Evolutionary conservation across 2,888 invertebrate genomes (phyloP), one percentile per base, ranked within the genome.

Genomic region (Drosophila mercatorum): DNA sequence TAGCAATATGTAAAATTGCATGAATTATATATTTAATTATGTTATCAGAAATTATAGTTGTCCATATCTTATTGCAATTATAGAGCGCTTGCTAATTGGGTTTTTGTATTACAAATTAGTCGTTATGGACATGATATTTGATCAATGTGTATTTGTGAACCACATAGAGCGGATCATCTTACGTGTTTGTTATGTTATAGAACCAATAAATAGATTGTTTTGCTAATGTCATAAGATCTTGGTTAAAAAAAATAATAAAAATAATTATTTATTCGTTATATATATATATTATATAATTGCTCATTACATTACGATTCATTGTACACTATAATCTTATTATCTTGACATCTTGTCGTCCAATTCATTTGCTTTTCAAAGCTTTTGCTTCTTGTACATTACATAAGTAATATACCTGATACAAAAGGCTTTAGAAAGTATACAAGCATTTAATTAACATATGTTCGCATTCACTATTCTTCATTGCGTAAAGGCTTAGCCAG

Each of bases 401-500:
- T 22, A 22, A 22, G 22, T 22, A 22, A 28, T 28, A 28, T 28
- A 34, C 7, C 31, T 34, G 31, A 34, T 34, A 34, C 7, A 3
- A 41, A 22, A 17, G 17, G 11, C 41, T 17, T 57, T 17, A 17
- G 40, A 62, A 41, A 53, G 41, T 26, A 38, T 46, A 11, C 22
- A 17, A 47, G 11, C 7, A 41, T 22, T 26, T 43, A 7, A 59
- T 43, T 60, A 22, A 10, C 55, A 58, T 49, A 75, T 75, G 31
- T 28, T 62, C 28, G 44, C 43, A 63, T 51, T 51, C n/a, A 28
- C 59, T 14, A 41, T 61, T 41, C 44, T 40, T 34, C 62, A 47
- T 40, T 52, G 38, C 49, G 44, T 44, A 49, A n/a, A 5, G 52
- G 31, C 77, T 74, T 80, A 85, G 83, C 80, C 66, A 26, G 64